phyloP scores from a whole-genome alignment of 2,888 invertebrate species.

The Plebejus melissa region DNA sequence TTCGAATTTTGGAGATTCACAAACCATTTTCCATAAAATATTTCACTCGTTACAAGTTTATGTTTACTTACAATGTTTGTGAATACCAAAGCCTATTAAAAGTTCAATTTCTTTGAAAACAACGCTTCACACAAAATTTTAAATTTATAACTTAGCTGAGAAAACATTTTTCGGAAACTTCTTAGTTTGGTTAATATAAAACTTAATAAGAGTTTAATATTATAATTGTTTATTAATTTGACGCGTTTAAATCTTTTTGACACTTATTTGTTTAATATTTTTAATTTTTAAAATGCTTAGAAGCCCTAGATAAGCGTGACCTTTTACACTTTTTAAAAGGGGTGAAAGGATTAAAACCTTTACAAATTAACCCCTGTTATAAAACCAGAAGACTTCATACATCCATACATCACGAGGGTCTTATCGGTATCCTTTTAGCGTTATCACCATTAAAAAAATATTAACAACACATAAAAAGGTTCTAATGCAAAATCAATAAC shows the following conservation, averaged over 20 bases:
- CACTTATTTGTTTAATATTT: neutral
- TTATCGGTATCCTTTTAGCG: neutral
- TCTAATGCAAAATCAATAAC: constrained; percentile 20
- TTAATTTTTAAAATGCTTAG: neutral
- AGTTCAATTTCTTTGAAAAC: constrained; percentile 22
- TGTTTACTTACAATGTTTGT: constrained; percentile 2
- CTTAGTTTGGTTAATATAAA: constrained; percentile 2
- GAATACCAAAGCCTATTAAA: constrained; percentile 15
- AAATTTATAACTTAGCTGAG: neutral
- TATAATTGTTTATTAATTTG: neutral
- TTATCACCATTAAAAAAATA: constrained; percentile 24
- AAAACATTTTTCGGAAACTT: constrained; percentile 1
- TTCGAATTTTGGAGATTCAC: neutral
- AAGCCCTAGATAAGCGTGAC: neutral
- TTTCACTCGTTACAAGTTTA: constrained; percentile 1
- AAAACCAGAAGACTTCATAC: constrained; percentile 1
- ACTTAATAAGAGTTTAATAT: neutral
- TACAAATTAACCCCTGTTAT: constrained; percentile 7
- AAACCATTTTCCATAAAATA: neutral
- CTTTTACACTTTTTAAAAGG: neutral
- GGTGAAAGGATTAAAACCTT: neutral
- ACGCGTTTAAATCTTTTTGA: neutral
- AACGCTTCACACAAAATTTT: constrained; percentile 8
- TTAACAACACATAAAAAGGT: constrained; percentile 17
- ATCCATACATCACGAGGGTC: neutral